phyloP scores from a whole-genome alignment of 2,113 vertebrate genomes.

The Planiliza haematocheilus region DNA sequence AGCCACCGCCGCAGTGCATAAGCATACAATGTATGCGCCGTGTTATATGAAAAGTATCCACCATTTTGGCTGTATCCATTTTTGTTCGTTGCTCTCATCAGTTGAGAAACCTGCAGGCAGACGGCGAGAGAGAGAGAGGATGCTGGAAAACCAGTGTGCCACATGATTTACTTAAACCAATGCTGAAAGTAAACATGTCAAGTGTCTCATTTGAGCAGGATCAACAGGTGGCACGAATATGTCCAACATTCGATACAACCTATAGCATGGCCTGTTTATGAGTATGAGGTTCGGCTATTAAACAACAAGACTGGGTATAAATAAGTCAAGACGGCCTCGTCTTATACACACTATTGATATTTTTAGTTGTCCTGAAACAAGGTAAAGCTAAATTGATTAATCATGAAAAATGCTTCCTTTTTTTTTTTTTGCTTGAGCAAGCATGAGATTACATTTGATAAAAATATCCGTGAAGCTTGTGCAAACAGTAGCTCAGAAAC shows the following conservation, averaged over 20 bases:
- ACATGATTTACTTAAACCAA: neutral
- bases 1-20: too few relatives aligned
- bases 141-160: neutral
- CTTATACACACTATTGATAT: too few relatives aligned
- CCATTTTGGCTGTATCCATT: constrained; percentile 9
- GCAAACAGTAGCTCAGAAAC: neutral
- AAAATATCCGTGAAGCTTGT: neutral
- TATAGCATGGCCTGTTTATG: too few relatives aligned
- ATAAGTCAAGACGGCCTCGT: too few relatives aligned
- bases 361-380: neutral
- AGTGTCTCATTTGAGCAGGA: neutral
- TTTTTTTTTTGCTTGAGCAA: neutral
- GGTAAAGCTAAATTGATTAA: neutral
- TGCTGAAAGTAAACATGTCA: neutral
- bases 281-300: too few relatives aligned
- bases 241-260: too few relatives aligned
- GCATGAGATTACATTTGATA: neutral
- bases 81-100: neutral
- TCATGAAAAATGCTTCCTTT: too few relatives aligned
- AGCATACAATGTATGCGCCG: neutral
- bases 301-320: too few relatives aligned
- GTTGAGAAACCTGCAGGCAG: neutral
- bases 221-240: neutral
- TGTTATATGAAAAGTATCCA: neutral
- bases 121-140: constrained; percentile 1